Evolutionary conservation across 2,113 vertebrate genomes (phyloP), one percentile per base, ranked within the genome.

Genomic region (Varanus salvator): DNA sequence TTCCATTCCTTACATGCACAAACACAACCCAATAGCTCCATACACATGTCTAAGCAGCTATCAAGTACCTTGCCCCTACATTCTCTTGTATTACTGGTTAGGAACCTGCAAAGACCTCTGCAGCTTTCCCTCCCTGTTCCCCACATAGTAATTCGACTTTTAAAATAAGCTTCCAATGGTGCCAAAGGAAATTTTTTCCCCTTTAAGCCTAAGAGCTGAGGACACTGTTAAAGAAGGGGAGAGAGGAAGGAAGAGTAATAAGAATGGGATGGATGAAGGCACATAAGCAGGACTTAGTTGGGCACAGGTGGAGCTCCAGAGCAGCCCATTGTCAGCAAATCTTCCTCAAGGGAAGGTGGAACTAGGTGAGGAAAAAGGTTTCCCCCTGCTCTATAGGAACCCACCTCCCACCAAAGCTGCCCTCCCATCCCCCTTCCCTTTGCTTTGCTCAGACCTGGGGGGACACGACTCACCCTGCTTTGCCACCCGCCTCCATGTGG

Each of bases 401-500:
- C 60, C 11, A 64, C 60, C 60, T 21, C 60, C 21, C 60, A 3
- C 60, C 60, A 64, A 64, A 64, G 60, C 60, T 4, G 8, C 38
- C 34, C 38, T 17, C 1, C 31, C 23, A 2, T 6, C 64, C 66
- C 64, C 38, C 29, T 80, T 57, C 81, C 25, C 25, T 8, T 11
- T n/a, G 5, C n/a, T 54, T 69, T 14, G 15, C 19, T 78, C 31
- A 31, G 50, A 4, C 3, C 19, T 21, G 21, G 23, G 72, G 52
- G 31, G 23, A 38, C 8, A 93, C 93, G 23, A 91, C 98, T 98
- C 93, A 99, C 98, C 98, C 98, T 0, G 98, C 98, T 95, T 98
- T 99, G 94, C 99, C 98, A 0, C 98, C 98, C 0, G 99, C 98
- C 89, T 99, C 98, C 99, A 99, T 99, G 95, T 99, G 98, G 96